These are phyloP conservation scores for Cassiopea andromeda DNA, from an alignment of 30 jellyfish, hydroid and myxozoan genomes.

Conservation along the genomic window DNA sequence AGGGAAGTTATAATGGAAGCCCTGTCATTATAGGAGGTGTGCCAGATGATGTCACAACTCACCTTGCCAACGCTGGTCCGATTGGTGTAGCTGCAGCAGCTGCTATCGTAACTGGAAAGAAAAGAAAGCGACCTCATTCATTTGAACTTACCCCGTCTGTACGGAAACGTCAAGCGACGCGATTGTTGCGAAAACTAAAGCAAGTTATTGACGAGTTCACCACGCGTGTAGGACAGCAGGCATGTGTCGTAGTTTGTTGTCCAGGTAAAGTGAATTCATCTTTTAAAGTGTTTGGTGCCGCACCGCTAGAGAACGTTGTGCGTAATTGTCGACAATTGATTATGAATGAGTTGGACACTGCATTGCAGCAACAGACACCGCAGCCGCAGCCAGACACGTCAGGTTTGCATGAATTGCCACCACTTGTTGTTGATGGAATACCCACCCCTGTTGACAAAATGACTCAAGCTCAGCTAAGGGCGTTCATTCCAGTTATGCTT, in stretches of 20 bases:
- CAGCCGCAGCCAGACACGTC: conserved; percentile 89
- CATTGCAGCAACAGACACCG: conserved; percentile 93
- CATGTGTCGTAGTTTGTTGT: conserved; percentile 95
- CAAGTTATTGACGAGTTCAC: conserved; percentile 94
- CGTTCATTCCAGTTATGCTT: conserved; percentile 98
- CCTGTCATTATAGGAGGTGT: conserved; percentile 77
- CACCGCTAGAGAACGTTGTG: conserved; percentile 94
- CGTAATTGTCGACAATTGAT: conserved; percentile 83
- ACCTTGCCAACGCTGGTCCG: conserved; percentile 98
- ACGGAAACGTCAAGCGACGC: conserved; percentile 99
- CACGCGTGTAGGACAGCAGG: conserved; percentile 98
- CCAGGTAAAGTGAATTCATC: conserved; percentile 97
- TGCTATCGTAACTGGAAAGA: conserved; percentile 94
- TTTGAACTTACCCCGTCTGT: conserved; percentile 98
- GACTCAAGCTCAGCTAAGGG: conserved; percentile 99
- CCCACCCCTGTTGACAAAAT: conserved; percentile 99
- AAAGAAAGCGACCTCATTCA: conserved; percentile 80
- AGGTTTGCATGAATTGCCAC: conserved; percentile 96
- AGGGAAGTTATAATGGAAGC: no score
- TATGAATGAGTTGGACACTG: conserved; percentile 92
- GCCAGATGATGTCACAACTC: conserved; percentile 96
- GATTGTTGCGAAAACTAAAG: conserved; percentile 86
- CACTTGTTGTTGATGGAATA: conserved; percentile 97
- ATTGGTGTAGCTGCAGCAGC: conserved; percentile 99
- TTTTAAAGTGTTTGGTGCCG: conserved; percentile 96